Conservation (phyloP, 2,113 vertebrate species). For the Oreocharis arfaki region DNA sequence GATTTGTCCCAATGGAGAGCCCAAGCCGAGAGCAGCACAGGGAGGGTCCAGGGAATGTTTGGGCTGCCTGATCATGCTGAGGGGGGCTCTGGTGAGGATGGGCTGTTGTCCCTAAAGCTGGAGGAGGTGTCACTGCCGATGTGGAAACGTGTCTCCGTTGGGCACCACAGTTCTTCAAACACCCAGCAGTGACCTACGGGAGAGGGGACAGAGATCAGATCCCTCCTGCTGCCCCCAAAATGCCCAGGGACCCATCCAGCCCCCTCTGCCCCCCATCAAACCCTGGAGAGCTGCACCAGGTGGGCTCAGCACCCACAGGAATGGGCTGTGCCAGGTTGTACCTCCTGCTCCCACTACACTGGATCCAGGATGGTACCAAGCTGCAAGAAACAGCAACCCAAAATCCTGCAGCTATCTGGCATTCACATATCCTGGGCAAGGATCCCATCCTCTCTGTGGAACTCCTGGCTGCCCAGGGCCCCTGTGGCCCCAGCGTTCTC, state of each 20-base stretch:
- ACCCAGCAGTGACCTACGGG: neutral
- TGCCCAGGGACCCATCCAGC: neutral
- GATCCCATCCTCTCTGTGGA: accelerated
- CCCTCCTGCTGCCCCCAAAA: neutral
- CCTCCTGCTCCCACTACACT: neutral
- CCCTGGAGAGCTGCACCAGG: neutral
- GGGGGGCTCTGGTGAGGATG: neutral
- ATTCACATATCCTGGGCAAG: neutral
- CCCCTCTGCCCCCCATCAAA: neutral
- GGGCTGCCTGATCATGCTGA: neutral
- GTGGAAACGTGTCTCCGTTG: accelerated
- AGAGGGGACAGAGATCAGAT: neutral
- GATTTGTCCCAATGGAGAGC: neutral
- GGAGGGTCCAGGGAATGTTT: neutral
- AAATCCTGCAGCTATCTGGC: neutral
- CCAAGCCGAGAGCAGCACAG: neutral
- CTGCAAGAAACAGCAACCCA: neutral
- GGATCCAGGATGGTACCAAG: neutral
- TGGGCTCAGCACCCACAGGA: neutral
- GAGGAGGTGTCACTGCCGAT: neutral
- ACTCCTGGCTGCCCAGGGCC: neutral
- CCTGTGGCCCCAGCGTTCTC: neutral
- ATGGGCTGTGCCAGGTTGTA: neutral
- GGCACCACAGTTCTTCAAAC: neutral
- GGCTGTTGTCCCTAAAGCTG: neutral